phyloP scores from a whole-genome alignment of 1,140 invertebrate species.

The Drosophila orosa region DNA sequence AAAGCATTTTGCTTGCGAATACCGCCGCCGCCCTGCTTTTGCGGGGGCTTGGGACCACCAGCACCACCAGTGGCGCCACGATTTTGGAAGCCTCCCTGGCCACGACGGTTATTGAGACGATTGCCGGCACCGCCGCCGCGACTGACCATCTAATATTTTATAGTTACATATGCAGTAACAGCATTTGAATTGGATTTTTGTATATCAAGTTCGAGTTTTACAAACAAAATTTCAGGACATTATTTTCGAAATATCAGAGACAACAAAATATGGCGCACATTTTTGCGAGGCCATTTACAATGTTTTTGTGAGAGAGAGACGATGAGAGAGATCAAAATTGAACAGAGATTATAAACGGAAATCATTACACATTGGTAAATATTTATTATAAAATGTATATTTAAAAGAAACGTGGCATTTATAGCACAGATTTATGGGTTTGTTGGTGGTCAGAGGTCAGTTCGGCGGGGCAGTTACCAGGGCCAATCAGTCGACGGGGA shows the following conservation, averaged over 20 bases:
- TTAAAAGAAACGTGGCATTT: slow-evolving; percentile 6
- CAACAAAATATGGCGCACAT: slow-evolving; percentile 32
- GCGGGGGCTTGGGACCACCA: slow-evolving; percentile 75
- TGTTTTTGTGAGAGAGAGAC: slow-evolving; percentile 17
- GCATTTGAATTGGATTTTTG: slow-evolving; percentile 25
- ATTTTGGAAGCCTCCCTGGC: slow-evolving; percentile 84
- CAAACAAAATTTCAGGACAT: slow-evolving; percentile 31
- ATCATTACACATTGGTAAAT: slow-evolving; percentile 24
- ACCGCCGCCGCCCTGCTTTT: slow-evolving; percentile 83
- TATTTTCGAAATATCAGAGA: slow-evolving; percentile 25
- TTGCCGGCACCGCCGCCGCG: slow-evolving; percentile 83
- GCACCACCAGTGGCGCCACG: slow-evolving; percentile 73
- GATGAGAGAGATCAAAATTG: slow-evolving; percentile 20
- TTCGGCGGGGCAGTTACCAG: slow-evolving; percentile 58
- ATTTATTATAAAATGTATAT: slow-evolving; percentile 34
- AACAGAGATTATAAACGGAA: slow-evolving; percentile 22
- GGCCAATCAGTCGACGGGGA: slow-evolving; percentile 79
- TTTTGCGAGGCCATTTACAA: slow-evolving; percentile 45
- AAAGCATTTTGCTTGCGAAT: slow-evolving; percentile 85
- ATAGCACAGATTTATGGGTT: slow-evolving; percentile 21
- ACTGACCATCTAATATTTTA: slow-evolving; percentile 80
- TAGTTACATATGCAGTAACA: no score
- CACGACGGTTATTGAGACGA: slow-evolving; percentile 84
- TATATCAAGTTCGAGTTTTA: slow-evolving; percentile 19
- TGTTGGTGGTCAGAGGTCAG: slow-evolving; percentile 58